Conservation (phyloP, 2,113 vertebrate species). For the Elachura formosa region DNA sequence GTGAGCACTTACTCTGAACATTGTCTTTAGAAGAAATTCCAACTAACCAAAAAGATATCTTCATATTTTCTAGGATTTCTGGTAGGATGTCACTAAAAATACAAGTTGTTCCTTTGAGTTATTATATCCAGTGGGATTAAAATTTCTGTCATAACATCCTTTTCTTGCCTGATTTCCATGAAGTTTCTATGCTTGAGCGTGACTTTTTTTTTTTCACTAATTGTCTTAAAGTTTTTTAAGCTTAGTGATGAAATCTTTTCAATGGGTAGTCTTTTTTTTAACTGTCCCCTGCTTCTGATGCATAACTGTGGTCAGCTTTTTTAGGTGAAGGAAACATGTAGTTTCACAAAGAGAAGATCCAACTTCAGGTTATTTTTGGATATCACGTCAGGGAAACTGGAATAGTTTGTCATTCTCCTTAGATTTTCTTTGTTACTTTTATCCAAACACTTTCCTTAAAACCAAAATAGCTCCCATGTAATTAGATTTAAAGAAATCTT, state of each 20-base stretch:
- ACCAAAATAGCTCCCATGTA: neutral
- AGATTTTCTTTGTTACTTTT: slow-evolving; percentile 6
- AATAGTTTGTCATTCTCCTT: neutral
- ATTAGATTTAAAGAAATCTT: neutral
- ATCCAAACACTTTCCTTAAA: neutral
- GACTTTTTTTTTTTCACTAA: neutral
- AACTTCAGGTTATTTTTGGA: slow-evolving; percentile 10
- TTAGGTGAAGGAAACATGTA: neutral
- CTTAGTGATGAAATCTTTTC: neutral
- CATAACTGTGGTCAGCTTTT: neutral
- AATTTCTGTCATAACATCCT: slow-evolving; percentile 6
- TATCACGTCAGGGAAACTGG: neutral
- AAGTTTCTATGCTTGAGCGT: neutral
- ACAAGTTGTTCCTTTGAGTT: neutral
- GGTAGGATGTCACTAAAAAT: slow-evolving; percentile 12
- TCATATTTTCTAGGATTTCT: neutral
- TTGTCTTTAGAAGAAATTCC: neutral
- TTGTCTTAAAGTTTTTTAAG: neutral
- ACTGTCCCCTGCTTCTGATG: neutral
- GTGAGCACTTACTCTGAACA: neutral
- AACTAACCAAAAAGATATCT: neutral
- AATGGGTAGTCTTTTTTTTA: neutral
- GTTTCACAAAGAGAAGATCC: neutral
- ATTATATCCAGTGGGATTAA: neutral
- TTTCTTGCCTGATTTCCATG: neutral